A percentile compares a stretch with the other conserved stretches of the same genome.
phyloP scores from a whole-genome alignment of 2,797 vertebrate genomes.

The Spatula versicolor region DNA sequence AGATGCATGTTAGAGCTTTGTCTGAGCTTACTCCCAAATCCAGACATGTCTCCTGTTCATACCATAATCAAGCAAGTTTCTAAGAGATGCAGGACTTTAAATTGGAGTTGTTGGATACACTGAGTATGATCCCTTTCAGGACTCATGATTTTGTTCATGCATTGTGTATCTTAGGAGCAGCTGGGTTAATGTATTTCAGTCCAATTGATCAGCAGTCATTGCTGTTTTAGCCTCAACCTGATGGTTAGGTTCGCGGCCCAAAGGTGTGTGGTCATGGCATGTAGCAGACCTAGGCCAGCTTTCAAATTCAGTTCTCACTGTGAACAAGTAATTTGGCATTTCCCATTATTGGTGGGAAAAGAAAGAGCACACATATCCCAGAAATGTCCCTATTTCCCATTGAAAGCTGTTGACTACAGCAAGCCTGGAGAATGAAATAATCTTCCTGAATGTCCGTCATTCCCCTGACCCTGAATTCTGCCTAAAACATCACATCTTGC shows the following conservation, averaged over 20 bases:
- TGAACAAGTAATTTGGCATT: not conserved
- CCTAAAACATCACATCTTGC: rapidly evolving
- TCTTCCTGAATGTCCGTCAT: not conserved
- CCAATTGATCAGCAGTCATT: not conserved
- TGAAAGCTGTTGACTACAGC: not conserved
- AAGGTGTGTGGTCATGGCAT: not conserved
- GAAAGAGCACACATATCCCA: rapidly evolving
- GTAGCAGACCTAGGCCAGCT: not conserved
- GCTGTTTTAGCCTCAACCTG: not conserved
- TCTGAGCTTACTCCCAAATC: not conserved
- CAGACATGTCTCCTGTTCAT: not conserved
- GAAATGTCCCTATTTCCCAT: not conserved
- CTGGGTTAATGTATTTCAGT: not conserved
- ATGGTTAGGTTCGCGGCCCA: not conserved
- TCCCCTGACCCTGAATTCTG: not conserved
- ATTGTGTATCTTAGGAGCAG: not conserved
- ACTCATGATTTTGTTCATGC: not conserved
- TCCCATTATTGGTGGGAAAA: not conserved
- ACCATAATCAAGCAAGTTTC: not conserved
- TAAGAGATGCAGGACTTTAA: not conserved
- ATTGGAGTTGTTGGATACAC: not conserved
- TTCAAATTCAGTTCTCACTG: not conserved
- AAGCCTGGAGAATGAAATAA: not conserved
- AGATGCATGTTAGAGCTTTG: not conserved
- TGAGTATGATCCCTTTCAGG: not conserved